Conservation (phyloP, 2,888 invertebrate species). For the Cheilosia grossa region DNA sequence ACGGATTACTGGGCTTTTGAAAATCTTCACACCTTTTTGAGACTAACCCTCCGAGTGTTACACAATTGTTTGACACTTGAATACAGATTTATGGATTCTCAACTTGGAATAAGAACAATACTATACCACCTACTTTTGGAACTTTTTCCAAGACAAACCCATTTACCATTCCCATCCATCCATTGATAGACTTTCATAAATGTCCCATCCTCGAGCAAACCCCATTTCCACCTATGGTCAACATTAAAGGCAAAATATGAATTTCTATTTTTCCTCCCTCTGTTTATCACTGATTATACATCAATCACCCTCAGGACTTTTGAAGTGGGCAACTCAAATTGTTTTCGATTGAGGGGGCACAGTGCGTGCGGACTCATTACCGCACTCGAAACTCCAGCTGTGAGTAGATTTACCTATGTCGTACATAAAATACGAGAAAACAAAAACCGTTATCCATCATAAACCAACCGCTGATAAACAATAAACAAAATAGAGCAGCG, state of each 20-base stretch:
- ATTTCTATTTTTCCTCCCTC: slow-evolving; percentile 11
- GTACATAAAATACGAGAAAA: not conserved
- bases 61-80: no score
- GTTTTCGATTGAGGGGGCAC: slow-evolving; percentile 9
- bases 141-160: not conserved
- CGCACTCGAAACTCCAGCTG: slow-evolving; percentile 31
- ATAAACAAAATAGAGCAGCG: slow-evolving; percentile 8
- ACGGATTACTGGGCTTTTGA: no score
- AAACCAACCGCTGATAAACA: slow-evolving; percentile 37
- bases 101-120: no score
- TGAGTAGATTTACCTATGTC: not conserved
- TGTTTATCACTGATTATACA: slow-evolving; percentile 4
- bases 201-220: not conserved
- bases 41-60: no score
- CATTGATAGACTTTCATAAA: slow-evolving; percentile 48
- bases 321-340: slow-evolving; percentile 21
- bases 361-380: slow-evolving; percentile 13
- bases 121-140: not conserved
- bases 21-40: no score
- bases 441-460: slow-evolving; percentile 25
- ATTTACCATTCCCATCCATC: not conserved
- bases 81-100: no score
- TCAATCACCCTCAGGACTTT: slow-evolving; percentile 21
- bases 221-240: not conserved
- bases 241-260: slow-evolving; percentile 18